Conservation (phyloP, 2,113 vertebrate species). For the Columbina picui region DNA sequence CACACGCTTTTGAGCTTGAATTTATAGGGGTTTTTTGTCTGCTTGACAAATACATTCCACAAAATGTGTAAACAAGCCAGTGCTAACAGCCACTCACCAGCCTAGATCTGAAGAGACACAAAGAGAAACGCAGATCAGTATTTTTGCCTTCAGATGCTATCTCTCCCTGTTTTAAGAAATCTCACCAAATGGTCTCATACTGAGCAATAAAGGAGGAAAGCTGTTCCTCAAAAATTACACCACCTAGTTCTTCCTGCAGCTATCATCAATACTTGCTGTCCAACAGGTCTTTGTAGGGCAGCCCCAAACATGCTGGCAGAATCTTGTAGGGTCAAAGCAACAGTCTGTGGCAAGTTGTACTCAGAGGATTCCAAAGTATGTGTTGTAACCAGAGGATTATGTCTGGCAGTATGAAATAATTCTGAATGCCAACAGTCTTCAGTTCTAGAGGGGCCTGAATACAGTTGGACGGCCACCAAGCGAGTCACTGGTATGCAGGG, state of each 20-base stretch:
- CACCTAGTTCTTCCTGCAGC: neutral
- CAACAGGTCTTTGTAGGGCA: neutral
- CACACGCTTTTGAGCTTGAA: neutral
- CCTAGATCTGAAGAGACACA: neutral
- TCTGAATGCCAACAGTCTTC: neutral
- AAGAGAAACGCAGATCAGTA: neutral
- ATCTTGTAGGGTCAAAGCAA: neutral
- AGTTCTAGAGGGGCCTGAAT: neutral
- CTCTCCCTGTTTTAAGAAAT: neutral
- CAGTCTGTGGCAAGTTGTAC: neutral
- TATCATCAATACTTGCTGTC: neutral
- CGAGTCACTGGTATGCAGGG: neutral
- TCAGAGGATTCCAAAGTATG: neutral
- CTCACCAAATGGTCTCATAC: neutral
- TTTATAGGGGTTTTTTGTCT: neutral
- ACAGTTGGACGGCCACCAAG: neutral
- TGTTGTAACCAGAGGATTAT: neutral
- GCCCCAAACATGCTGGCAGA: neutral
- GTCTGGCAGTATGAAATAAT: neutral
- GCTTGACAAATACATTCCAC: neutral
- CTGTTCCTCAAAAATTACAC: neutral
- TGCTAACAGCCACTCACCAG: neutral
- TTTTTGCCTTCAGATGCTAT: neutral
- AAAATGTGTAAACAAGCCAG: neutral
- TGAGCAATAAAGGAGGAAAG: neutral